Base-by-base conservation (phyloP, 2,113 vertebrate species). In the Struthio camelus region DNA sequence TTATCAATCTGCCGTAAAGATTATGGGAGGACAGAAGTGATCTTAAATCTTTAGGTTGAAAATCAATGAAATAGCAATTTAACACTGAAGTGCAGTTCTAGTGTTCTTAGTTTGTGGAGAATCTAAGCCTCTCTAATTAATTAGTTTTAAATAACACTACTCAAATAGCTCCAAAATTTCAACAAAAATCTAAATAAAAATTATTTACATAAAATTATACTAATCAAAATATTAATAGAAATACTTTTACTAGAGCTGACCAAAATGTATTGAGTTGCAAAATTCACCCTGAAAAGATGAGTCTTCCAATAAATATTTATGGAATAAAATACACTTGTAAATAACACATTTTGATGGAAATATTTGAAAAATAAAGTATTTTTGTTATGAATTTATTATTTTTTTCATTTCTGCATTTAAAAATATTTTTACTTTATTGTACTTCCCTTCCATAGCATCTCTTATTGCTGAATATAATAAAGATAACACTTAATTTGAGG, bases 401-500 rank as follows among this genome's bases (percentile, higher is more conserved):
- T 65, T 50, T 54, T 13, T 73, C 46, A 78, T 82, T 83, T 36
- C 2, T 13, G 61, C 18, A 59, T 25, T 3, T 12, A 20, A 30
- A 72, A n/a, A 42, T 56, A 40, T 44, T 77, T 80, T 78, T 54
- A 11, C 5, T 69, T 76, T n/a, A 51, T 2, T 87, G 8, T 44
- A 46, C 1, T 83, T 85, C 6, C 28, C 13, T 66, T 19, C 76
- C 10, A 76, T 10, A 73, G 3, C 4, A 50, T 87, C 90, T 92
- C 5, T 71, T 77, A 34, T 59, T 50, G 6, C 14, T 77, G 8
- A 82, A 32, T 12, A 67, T 13, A 73, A 59, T 4, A 36, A 36
- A 11, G 1, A 65, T 54, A 1, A 0, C 1, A 42, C 61, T 89
- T 75, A 48, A 4, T 70, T 19, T 71, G 23, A n/a, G 9, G 6